Conservation (phyloP, 1,140 invertebrate genomes). For the Theocolax elegans region DNA sequence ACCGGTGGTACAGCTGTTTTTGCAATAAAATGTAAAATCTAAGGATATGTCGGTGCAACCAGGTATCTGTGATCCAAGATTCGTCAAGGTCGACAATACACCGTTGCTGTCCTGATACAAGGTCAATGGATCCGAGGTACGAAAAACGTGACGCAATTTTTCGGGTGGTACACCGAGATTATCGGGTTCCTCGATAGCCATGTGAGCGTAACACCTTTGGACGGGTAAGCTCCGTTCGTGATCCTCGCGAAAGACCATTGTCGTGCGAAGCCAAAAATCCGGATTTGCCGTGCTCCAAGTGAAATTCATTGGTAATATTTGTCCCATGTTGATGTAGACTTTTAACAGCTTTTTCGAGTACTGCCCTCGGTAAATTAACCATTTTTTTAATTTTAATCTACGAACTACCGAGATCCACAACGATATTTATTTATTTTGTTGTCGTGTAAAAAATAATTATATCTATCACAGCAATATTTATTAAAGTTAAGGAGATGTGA, state of each 20-base stretch:
- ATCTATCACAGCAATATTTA: too few relatives aligned
- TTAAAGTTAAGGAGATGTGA: too few relatives aligned
- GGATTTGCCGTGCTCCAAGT: neutral
- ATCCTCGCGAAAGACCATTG: neutral
- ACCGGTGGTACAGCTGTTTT: constrained; percentile 1
- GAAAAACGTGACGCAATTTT: neutral
- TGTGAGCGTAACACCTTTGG: neutral
- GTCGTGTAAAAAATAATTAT: too few relatives aligned
- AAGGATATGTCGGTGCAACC: neutral
- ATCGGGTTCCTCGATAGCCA: neutral
- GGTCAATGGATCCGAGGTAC: neutral
- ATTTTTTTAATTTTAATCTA: too few relatives aligned
- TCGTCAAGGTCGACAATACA: neutral
- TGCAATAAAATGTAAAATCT: constrained; percentile 3
- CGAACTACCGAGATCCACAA: too few relatives aligned
- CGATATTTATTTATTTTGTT: too few relatives aligned
- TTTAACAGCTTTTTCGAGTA: constrained; percentile 3
- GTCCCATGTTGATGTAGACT: neutral
- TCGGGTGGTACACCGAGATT: neutral
- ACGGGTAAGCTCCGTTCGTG: neutral
- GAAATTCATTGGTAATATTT: neutral
- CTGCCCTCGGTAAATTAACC: too few relatives aligned
- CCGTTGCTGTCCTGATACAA: neutral
- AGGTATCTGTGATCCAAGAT: neutral
- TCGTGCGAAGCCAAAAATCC: neutral